Evolutionary conservation across 2,888 invertebrate genomes (phyloP).

Genomic region (Eledona agricola): DNA sequence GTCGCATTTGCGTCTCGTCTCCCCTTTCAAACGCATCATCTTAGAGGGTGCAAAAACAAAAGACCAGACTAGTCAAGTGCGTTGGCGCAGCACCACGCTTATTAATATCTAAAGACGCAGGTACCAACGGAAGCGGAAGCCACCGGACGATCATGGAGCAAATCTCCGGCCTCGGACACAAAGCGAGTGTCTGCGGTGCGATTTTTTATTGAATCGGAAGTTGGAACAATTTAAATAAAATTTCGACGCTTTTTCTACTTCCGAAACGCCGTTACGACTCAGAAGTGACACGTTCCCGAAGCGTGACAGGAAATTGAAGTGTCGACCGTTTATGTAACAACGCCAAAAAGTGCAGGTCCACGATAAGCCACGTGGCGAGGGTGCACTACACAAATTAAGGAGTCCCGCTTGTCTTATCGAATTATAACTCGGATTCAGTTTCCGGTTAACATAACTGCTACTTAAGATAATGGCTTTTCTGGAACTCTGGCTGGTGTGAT

Average conservation of each 20-base stretch:
- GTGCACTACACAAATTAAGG: slow-evolving; percentile 35
- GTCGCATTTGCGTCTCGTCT: slow-evolving; percentile 45
- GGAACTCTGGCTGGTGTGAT: slow-evolving; percentile 34
- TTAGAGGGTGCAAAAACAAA: slow-evolving; percentile 55
- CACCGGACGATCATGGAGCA: slow-evolving; percentile 56
- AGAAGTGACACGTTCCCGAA: slow-evolving; percentile 22
- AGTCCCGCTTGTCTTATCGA: slow-evolving; percentile 44
- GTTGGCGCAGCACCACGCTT: slow-evolving; percentile 46
- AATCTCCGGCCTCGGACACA: slow-evolving; percentile 56
- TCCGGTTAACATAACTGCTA: slow-evolving; percentile 44
- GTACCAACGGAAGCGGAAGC: slow-evolving; percentile 60
- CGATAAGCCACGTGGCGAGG: slow-evolving; percentile 27
- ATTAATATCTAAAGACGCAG: slow-evolving; percentile 50
- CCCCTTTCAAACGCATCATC: slow-evolving; percentile 52
- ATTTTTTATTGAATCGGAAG: slow-evolving; percentile 34
- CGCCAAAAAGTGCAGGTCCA: too few relatives aligned
- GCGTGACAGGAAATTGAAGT: slow-evolving; percentile 35
- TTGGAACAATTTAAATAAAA: slow-evolving; percentile 29
- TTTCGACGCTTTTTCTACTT: slow-evolving; percentile 27
- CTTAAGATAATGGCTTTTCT: slow-evolving; percentile 48
- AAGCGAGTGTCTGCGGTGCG: slow-evolving; percentile 17
- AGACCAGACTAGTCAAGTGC: slow-evolving; percentile 54
- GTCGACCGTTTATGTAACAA: slow-evolving; percentile 16
- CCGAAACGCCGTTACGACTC: slow-evolving; percentile 22
- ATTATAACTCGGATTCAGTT: slow-evolving; percentile 44